Evolutionary conservation across 2,113 vertebrate species (phyloP).

Genomic region (Ceyx melanurus): DNA sequence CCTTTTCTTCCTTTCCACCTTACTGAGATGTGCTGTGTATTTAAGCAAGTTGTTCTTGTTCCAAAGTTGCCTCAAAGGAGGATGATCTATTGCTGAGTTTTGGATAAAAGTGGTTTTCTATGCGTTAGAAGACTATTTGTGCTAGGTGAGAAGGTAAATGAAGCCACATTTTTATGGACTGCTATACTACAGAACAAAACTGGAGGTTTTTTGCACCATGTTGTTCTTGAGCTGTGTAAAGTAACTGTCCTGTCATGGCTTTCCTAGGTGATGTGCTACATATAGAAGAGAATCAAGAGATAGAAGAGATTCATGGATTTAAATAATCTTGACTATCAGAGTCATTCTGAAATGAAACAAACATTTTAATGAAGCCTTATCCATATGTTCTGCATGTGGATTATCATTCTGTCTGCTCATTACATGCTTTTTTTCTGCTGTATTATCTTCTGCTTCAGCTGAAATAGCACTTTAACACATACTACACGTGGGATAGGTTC

Average conservation of each 20-base stretch:
- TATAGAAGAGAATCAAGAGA: not conserved
- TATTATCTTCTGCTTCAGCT: not conserved
- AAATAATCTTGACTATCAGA: not conserved
- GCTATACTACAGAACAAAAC: not conserved
- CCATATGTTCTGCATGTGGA: conserved; percentile 9
- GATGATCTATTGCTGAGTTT: not conserved
- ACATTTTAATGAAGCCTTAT: conserved; percentile 1
- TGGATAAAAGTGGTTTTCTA: not conserved
- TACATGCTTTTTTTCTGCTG: not conserved
- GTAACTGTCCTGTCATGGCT: not conserved
- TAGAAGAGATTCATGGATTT: not conserved
- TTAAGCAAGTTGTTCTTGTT: not conserved
- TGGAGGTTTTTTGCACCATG: not conserved
- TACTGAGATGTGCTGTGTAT: not conserved
- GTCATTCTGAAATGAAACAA: not conserved
- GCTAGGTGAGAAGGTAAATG: not conserved
- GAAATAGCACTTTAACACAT: not conserved
- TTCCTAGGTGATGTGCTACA: not conserved
- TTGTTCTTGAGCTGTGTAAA: not conserved
- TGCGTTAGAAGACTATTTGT: not conserved
- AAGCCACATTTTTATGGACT: not conserved
- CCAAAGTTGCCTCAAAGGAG: not conserved
- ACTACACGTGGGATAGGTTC: not conserved
- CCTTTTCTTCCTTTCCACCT: not conserved
- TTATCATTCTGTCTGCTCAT: not conserved